Base-by-base conservation (phyloP, 2,888 invertebrate species). In the Andrena trimmerana region DNA sequence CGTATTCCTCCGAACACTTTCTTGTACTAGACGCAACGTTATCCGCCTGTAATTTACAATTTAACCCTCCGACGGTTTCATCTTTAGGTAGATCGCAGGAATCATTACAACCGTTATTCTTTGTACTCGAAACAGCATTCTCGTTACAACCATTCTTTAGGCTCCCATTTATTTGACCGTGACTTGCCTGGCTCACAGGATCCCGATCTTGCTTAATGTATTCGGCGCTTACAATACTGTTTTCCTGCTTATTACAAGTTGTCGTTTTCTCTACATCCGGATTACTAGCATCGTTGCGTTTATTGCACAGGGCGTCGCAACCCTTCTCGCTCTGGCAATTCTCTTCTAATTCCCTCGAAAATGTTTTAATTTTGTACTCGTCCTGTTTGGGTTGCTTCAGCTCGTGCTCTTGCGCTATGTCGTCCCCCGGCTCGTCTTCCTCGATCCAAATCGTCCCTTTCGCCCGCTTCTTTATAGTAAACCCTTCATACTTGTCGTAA, bases 361-460 rank as follows among this genome's bases (percentile, higher is more conserved):
- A 82, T 2, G 75, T 31, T 24, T 81, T 83, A 13, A 81, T 72
- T 33, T 84, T 84, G 29, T 84, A 85, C 13, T 84, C 86, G 27
- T 68, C 79, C 70, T 31, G 83, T 42, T 81, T 88, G 13, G 79
- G 20, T 5, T 75, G 76, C 42, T 84, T 90, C 62, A 85, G 60
- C 20, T 84, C 86, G 0, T 84, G 86, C 6, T 89, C 87, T 10
- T 90, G 88, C 0, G 83, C 66, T 68, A 89, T 91, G 8, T 90
- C 90, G 2, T 91, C 90, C 10, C 85, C 88, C 0, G 91, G 88
- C 16, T 90, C 92, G 33, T 93, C 92, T 65, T 94, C 93, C 68
- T 93, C 94, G 42, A 94, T 91, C 94, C 94, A 94, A 59, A 94
- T 93, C 3, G 93, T 94, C n/a, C 94, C 94, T 76, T 94, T 94